Percentiles rank a stretch among this genome's conserved stretches.
Evolutionary conservation across 2,888 invertebrate genomes (phyloP).

Genomic region (Nomada lathburiana): DNA sequence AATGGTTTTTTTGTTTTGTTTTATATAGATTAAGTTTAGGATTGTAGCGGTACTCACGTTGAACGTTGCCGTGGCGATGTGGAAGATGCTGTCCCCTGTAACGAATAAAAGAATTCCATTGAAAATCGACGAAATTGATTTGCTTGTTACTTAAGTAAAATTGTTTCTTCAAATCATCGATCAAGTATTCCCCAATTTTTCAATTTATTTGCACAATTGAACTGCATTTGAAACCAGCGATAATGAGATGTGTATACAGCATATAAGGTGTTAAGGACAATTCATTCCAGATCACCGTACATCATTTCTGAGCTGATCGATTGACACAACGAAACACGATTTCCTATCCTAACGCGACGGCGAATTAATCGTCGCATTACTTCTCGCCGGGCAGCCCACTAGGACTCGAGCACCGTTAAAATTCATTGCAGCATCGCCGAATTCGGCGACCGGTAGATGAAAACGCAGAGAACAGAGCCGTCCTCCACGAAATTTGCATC

Average conservation of each 20-base stretch:
- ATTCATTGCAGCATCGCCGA: conserved; percentile 43
- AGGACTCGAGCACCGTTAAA: conserved; percentile 39
- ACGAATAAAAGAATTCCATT: conserved; percentile 59
- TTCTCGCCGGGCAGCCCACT: not conserved
- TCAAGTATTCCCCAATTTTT: no score
- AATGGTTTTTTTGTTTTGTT: not conserved
- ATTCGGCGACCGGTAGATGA: conserved; percentile 58
- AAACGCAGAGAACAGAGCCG: conserved; percentile 61
- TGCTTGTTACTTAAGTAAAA: not conserved
- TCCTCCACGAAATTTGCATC: conserved; percentile 75
- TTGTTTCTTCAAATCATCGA: no score
- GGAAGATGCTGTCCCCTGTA: conserved; percentile 80
- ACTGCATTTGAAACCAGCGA: not conserved
- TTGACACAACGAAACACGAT: not conserved
- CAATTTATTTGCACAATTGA: not conserved
- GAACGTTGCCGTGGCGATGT: conserved; percentile 81
- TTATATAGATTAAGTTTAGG: not conserved
- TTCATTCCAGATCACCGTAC: not conserved
- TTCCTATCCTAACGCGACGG: not conserved
- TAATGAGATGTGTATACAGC: no score
- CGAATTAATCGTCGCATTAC: not conserved
- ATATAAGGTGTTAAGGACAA: not conserved
- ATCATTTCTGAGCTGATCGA: not conserved
- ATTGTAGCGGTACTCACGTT: conserved; percentile 77
- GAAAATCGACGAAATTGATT: not conserved